These are phyloP conservation scores for Hirtodrosophila trivittata DNA, from an alignment of 2,888 invertebrate genomes.

Conservation along the genomic window DNA sequence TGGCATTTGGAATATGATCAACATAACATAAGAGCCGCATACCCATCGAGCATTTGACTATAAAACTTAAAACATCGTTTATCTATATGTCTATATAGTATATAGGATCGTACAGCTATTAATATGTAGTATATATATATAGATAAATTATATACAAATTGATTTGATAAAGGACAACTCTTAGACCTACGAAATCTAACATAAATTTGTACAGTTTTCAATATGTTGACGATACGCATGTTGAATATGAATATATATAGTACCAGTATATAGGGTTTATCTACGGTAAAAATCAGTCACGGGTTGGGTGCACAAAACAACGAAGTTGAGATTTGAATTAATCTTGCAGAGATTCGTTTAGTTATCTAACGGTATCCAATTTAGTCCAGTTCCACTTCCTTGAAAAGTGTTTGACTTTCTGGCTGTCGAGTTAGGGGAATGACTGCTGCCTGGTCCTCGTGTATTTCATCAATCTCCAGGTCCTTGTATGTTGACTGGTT, in stretches of 20 bases:
- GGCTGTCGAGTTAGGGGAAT: conserved; percentile 34
- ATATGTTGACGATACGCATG: conserved; percentile 42
- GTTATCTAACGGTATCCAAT: background rate
- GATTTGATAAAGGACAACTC: conserved; percentile 29
- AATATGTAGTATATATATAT: conserved; percentile 38
- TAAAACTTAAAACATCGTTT: conserved; percentile 2
- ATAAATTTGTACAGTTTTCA: conserved; percentile 53
- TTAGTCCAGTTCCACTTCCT: conserved; percentile 62
- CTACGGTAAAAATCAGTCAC: conserved; percentile 55
- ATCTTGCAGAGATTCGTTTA: conserved; percentile 15
- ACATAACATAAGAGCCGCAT: conserved; percentile 42
- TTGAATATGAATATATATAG: conserved; percentile 20
- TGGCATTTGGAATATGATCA: conserved; percentile 64
- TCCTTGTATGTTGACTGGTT: conserved; percentile 60
- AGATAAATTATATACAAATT: conserved; percentile 48
- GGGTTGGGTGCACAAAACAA: conserved; percentile 9
- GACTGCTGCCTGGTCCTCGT: conserved; percentile 35
- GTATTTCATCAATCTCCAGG: conserved; percentile 40
- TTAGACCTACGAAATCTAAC: conserved; percentile 22
- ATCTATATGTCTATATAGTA: conserved; percentile 22
- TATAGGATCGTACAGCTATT: background rate
- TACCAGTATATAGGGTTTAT: conserved; percentile 12
- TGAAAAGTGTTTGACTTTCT: conserved; percentile 55
- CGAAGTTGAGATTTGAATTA: too few relatives aligned
- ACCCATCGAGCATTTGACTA: conserved; percentile 9